phyloP scores from a whole-genome alignment of 2,113 vertebrate genomes.

The Crocuta crocuta region DNA sequence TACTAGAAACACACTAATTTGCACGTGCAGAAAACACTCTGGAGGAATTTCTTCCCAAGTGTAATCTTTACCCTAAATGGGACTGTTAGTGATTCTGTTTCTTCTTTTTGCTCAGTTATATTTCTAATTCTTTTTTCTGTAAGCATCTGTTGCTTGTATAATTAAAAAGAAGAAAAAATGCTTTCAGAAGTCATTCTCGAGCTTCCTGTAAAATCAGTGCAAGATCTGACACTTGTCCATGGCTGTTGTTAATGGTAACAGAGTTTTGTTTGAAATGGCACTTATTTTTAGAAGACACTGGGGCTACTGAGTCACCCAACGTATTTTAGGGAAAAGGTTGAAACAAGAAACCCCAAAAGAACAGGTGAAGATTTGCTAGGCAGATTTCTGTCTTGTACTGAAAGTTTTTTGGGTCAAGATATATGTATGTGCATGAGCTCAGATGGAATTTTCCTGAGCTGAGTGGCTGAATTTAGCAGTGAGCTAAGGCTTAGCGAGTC shows the following conservation, averaged over 20 bases:
- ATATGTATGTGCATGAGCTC: slow-evolving; percentile 51
- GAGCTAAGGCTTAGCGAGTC: slow-evolving; percentile 80
- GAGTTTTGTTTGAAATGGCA: slow-evolving; percentile 63
- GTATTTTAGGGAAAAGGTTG: slow-evolving; percentile 59
- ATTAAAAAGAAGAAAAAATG: not conserved
- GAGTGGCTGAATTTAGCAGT: slow-evolving; percentile 81
- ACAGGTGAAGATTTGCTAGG: slow-evolving; percentile 72
- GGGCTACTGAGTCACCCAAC: slow-evolving; percentile 68
- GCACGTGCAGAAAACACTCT: not conserved
- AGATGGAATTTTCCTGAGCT: slow-evolving; percentile 67
- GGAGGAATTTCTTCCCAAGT: not conserved
- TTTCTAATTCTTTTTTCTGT: not conserved
- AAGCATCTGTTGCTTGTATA: not conserved
- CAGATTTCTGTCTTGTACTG: slow-evolving; percentile 61
- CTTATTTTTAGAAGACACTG: slow-evolving; percentile 74
- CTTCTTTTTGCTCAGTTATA: not conserved
- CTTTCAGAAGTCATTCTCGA: not conserved
- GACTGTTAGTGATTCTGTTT: not conserved
- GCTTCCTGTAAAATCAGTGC: not conserved
- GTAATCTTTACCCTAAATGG: not conserved
- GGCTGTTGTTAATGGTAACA: not conserved
- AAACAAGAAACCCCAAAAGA: slow-evolving; percentile 58
- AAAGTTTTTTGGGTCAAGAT: slow-evolving; percentile 66
- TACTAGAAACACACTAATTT: not conserved
- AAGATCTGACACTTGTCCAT: not conserved